A percentile compares a stretch with the other conserved stretches of the same genome.
These are phyloP conservation scores for Diloba caeruleocephala DNA, from an alignment of 2,888 invertebrate genomes.

Conservation along the genomic window DNA sequence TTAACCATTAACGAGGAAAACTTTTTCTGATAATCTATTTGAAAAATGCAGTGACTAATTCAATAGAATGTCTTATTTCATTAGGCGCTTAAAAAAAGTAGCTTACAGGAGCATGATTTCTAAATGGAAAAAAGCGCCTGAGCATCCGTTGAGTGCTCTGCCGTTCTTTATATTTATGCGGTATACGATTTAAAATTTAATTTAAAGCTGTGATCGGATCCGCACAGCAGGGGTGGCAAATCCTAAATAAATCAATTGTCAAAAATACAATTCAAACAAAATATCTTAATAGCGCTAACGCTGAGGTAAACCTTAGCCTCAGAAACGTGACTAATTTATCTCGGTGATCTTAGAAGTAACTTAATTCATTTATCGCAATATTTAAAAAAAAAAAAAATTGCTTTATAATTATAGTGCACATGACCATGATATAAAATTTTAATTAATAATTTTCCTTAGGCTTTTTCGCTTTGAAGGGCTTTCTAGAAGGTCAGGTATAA, in stretches of 20 bases:
- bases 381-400: too few relatives aligned
- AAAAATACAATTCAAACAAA: too few relatives aligned
- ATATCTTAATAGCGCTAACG: too few relatives aligned
- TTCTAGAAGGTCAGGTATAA: too few relatives aligned
- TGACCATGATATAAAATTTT: too few relatives aligned
- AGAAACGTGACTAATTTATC: not conserved
- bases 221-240: constrained; percentile 23
- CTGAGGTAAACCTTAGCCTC: not conserved
- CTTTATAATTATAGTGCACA: too few relatives aligned
- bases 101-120: constrained; percentile 6
- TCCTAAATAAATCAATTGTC: not conserved
- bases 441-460: too few relatives aligned
- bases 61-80: constrained; percentile 23
- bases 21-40: constrained; percentile 5
- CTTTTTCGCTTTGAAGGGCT: too few relatives aligned
- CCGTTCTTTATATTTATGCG: constrained; percentile 9
- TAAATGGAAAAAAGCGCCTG: not conserved
- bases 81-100: constrained; percentile 9
- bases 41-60: constrained; percentile 22
- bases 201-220: constrained; percentile 6
- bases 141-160: constrained; percentile 4
- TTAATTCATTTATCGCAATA: too few relatives aligned
- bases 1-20: not conserved
- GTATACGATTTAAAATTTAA: constrained; percentile 19
- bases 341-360: too few relatives aligned